Evolutionary conservation across 2,797 vertebrate genomes (phyloP).

Genomic region (Naso thynnoides): DNA sequence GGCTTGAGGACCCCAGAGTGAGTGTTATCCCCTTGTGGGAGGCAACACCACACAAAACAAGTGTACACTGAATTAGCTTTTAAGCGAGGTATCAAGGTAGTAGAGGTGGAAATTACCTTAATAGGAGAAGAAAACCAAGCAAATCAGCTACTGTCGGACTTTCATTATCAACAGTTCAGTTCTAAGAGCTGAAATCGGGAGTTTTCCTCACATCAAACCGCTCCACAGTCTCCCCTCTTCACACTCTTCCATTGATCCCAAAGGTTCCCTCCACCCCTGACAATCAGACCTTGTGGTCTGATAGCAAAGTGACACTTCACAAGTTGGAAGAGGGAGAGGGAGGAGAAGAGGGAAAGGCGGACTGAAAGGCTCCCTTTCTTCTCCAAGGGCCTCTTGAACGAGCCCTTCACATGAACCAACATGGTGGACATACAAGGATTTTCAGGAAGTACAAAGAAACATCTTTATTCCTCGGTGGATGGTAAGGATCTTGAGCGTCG

Average conservation of each 20-base stretch:
- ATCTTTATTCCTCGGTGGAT: constrained; percentile 50
- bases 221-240: not conserved
- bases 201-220: constrained; percentile 12
- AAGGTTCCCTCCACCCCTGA: constrained; percentile 50
- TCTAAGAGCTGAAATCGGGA: not conserved
- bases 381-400: constrained; percentile 56
- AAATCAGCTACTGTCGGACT: constrained; percentile 17
- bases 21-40: constrained; percentile 36
- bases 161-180: not conserved
- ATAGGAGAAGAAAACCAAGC: constrained; percentile 33
- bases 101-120: constrained; percentile 20
- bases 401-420: constrained; percentile 55
- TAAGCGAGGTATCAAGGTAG: not conserved
- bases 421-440: constrained; percentile 36
- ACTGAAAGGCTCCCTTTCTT: constrained; percentile 78
- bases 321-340: constrained; percentile 63
- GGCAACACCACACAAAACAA: constrained; percentile 46
- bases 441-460: constrained; percentile 68
- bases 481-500: constrained; percentile 55
- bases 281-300: constrained; percentile 66
- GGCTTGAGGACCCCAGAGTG: constrained; percentile 33
- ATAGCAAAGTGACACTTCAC: constrained; percentile 79
- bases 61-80: constrained; percentile 12
- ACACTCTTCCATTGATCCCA: constrained; percentile 71
- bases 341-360: constrained; percentile 56